These are phyloP conservation scores for Acinonyx jubatus DNA, from an alignment of 2,113 vertebrate genomes.

Conservation along the genomic window DNA sequence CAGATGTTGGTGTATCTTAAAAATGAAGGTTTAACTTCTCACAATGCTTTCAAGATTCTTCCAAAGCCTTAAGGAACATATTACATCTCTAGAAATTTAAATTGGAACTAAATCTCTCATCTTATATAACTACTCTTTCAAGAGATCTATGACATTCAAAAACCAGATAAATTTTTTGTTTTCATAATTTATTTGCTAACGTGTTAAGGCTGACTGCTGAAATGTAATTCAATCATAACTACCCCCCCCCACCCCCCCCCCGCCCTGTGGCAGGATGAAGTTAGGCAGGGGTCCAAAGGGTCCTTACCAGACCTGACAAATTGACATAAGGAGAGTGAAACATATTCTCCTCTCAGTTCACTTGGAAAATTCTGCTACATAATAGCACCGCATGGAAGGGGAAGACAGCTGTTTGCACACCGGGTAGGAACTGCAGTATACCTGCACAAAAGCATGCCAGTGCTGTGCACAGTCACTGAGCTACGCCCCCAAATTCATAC, in stretches of 20 bases:
- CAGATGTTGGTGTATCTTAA: neutral
- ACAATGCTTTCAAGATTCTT: neutral
- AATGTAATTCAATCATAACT: neutral
- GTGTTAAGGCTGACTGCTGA: neutral
- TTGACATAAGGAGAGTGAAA: neutral
- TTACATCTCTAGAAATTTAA: slow-evolving; percentile 14
- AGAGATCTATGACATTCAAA: neutral
- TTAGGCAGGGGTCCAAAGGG: neutral
- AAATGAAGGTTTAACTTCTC: neutral
- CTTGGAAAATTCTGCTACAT: neutral
- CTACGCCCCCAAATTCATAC: neutral
- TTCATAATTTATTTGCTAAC: slow-evolving; percentile 12
- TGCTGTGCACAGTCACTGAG: neutral
- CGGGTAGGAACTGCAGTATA: neutral
- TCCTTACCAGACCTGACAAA: neutral
- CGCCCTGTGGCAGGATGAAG: neutral
- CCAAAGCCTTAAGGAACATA: neutral
- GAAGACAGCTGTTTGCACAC: neutral
- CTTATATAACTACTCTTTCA: neutral
- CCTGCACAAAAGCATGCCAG: neutral
- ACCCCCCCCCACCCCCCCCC: too few species aligned
- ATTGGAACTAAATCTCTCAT: slow-evolving; percentile 2
- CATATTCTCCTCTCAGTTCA: neutral
- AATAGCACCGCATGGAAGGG: neutral
- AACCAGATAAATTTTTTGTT: neutral